phyloP scores from a whole-genome alignment of 2,797 vertebrate species.

The Hypotaenidia philippensis region DNA sequence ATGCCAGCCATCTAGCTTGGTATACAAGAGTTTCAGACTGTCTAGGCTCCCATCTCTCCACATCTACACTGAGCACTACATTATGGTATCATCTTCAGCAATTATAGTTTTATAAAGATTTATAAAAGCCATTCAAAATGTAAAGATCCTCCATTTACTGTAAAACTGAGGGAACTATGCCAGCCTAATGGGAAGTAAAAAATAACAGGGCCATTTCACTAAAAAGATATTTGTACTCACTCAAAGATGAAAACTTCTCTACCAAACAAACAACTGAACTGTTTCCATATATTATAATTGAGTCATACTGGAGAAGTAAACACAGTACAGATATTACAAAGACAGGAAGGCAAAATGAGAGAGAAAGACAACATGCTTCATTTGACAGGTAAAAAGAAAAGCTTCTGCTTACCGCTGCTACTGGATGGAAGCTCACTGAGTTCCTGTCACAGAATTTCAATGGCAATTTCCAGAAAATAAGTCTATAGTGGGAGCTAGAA shows the following conservation, averaged over 20 bases:
- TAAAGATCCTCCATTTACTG: constrained; percentile 35
- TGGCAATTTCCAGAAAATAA: constrained; percentile 15
- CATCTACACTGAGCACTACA: not conserved
- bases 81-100: constrained; percentile 52
- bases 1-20: not conserved
- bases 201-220: constrained; percentile 24
- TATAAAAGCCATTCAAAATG: constrained; percentile 48
- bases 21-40: not conserved
- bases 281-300: not conserved
- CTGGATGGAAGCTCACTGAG: not conserved
- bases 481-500: not conserved
- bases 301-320: not conserved
- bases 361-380: not conserved
- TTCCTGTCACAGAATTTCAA: not conserved
- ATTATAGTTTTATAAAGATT: constrained; percentile 48
- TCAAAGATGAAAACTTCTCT: not conserved
- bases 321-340: not conserved
- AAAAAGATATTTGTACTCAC: not conserved
- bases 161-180: constrained; percentile 21
- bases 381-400: not conserved
- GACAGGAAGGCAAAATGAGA: not conserved
- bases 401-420: not conserved
- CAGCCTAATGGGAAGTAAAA: constrained; percentile 55
- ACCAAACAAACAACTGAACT: constrained; percentile 25
- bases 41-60: not conserved